Evolutionary conservation across 2,888 invertebrate genomes (phyloP).

Genomic region (Nemotelus pantherinus): DNA sequence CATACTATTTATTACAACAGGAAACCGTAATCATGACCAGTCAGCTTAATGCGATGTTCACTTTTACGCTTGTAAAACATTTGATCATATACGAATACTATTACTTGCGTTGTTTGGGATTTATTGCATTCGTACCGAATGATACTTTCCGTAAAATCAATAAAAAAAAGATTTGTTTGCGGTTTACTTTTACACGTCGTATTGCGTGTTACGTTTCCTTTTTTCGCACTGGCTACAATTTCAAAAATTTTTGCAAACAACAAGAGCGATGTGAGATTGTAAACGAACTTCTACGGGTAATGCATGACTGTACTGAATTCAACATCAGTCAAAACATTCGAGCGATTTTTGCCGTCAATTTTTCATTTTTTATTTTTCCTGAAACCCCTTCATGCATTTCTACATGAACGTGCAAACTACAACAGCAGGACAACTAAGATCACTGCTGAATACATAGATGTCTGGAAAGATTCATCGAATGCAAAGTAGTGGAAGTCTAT

Average conservation of each 20-base stretch:
- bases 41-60: background rate
- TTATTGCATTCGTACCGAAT: background rate
- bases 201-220: background rate
- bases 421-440: background rate
- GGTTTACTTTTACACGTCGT: background rate
- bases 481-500: slow-evolving; percentile 3
- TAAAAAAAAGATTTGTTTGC: background rate
- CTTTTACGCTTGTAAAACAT: background rate
- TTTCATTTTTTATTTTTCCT: too few relatives aligned
- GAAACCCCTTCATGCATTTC: background rate
- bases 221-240: slow-evolving; percentile 6
- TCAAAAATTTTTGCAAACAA: background rate
- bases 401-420: slow-evolving; percentile 24
- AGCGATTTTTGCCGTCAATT: background rate
- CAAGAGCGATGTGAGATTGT: background rate
- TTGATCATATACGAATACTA: background rate
- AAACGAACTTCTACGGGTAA: background rate
- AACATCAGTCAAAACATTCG: background rate
- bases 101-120: slow-evolving; percentile 23
- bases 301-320: background rate
- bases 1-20: background rate
- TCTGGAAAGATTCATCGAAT: slow-evolving; percentile 21
- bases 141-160: background rate
- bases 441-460: background rate
- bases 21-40: background rate